A percentile compares a stretch with the other conserved stretches of the same genome.
phyloP scores from a whole-genome alignment of 1,140 invertebrate species.

The Ooceraea biroi region DNA sequence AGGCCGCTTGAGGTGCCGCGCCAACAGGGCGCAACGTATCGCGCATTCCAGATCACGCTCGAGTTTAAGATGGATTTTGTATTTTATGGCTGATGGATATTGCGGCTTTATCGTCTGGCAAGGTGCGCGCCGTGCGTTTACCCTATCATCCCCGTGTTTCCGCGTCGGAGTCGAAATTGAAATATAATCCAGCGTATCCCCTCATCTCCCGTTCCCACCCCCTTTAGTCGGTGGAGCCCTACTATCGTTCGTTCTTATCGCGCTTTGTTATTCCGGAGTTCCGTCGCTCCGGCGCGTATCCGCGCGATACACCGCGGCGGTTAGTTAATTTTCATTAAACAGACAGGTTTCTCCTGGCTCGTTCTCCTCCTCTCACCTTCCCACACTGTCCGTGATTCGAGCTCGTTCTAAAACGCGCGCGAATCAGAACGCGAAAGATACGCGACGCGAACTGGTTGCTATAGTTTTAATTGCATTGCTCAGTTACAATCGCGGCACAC shows the following conservation, averaged over 20 bases:
- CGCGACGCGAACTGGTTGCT: slow-evolving; percentile 18
- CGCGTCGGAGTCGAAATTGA: slow-evolving; percentile 54
- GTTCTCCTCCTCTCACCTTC: neutral
- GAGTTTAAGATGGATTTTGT: slow-evolving; percentile 47
- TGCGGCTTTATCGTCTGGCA: slow-evolving; percentile 40
- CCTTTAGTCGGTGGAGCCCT: too few species aligned
- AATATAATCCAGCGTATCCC: slow-evolving; percentile 54
- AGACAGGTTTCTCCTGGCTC: slow-evolving; percentile 22
- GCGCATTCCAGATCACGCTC: slow-evolving; percentile 39
- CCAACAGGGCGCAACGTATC: slow-evolving; percentile 26
- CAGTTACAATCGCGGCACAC: slow-evolving; percentile 20
- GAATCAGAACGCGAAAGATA: slow-evolving; percentile 14
- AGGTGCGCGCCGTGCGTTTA: neutral
- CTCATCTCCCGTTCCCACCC: too few species aligned
- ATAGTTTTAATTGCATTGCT: slow-evolving; percentile 55
- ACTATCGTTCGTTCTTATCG: slow-evolving; percentile 36
- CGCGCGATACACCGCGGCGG: slow-evolving; percentile 32
- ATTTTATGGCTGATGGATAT: slow-evolving; percentile 57
- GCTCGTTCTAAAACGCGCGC: neutral
- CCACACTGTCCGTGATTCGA: neutral
- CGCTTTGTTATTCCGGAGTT: slow-evolving; percentile 38
- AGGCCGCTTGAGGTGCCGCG: neutral
- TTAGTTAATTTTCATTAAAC: slow-evolving; percentile 70
- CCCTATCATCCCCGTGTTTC: slow-evolving; percentile 48
- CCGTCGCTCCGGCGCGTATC: slow-evolving; percentile 17